Percentiles rank a stretch among this genome's conserved stretches.
phyloP scores from a whole-genome alignment of 2,797 vertebrate species.

The Champsocephalus esox region DNA sequence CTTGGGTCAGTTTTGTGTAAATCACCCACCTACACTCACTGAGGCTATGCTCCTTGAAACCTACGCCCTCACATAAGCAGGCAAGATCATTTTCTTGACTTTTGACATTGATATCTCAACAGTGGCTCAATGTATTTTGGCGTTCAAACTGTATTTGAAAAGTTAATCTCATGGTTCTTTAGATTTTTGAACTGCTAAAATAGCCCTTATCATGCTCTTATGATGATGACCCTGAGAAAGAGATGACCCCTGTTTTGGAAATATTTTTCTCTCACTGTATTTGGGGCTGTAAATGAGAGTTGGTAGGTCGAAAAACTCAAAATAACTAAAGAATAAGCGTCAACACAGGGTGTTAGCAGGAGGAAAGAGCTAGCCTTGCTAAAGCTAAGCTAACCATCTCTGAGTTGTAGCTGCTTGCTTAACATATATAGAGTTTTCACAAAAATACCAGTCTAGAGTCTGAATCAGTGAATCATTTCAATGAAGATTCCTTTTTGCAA shows the following conservation, averaged over 20 bases:
- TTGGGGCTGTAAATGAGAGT: background rate
- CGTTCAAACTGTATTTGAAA: background rate
- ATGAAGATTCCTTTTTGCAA: slow-evolving; percentile 22
- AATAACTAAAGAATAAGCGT: background rate
- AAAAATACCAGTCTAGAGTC: too few species aligned
- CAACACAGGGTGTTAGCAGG: background rate
- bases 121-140: background rate
- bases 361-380: background rate
- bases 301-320: background rate
- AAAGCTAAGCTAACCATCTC: background rate
- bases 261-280: too few species aligned
- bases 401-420: too few species aligned
- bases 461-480: slow-evolving; percentile 28
- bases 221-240: background rate
- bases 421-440: too few species aligned
- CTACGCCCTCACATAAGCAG: background rate
- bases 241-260: too few species aligned
- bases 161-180: background rate
- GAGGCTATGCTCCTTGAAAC: too few species aligned
- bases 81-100: background rate
- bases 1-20: too few species aligned
- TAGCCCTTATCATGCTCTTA: background rate
- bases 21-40: too few species aligned
- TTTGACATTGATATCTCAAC: background rate
- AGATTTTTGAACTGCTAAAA: background rate